A percentile compares a stretch with the other conserved stretches of the same genome.
Evolutionary conservation across 2,888 invertebrate species (phyloP).

Genomic region (Polylopha cassiicola): DNA sequence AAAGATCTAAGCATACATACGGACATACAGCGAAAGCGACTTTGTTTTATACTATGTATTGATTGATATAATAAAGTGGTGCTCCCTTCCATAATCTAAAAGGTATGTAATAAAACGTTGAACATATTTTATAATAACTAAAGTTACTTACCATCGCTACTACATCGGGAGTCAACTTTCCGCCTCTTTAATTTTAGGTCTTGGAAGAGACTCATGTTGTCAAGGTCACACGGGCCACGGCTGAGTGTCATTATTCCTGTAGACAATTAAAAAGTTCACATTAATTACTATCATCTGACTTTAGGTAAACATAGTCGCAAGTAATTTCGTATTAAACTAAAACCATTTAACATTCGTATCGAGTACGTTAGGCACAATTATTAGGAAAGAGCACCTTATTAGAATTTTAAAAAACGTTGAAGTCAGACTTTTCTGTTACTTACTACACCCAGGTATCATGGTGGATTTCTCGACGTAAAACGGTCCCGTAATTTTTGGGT

Average conservation of each 20-base stretch:
- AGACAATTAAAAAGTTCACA: conserved; percentile 34
- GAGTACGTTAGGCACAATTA: too few species aligned
- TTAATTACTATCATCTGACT: conserved; percentile 12
- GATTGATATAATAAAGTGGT: too few species aligned
- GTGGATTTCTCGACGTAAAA: conserved; percentile 40
- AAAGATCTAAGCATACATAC: too few species aligned
- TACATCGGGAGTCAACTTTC: conserved; percentile 97
- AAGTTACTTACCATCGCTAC: conserved; percentile 90
- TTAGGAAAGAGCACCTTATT: too few species aligned
- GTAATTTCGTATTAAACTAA: too few species aligned
- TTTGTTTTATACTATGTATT: too few species aligned
- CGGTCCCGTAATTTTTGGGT: conserved; percentile 40
- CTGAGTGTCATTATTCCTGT: conserved; percentile 98
- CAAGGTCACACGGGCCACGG: conserved; percentile 97
- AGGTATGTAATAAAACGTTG: background rate
- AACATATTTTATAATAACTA: background rate
- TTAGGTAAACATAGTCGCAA: too few species aligned
- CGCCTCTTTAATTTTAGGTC: conserved; percentile 98
- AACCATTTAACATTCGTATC: background rate
- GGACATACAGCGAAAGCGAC: too few species aligned
- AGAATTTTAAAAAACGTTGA: too few species aligned
- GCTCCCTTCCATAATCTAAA: background rate
- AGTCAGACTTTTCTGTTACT: too few species aligned
- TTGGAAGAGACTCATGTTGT: conserved; percentile 99
- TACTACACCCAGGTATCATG: conserved; percentile 43